Evolutionary conservation across 2,888 invertebrate species (phyloP).

Genomic region (Pocota personata): DNA sequence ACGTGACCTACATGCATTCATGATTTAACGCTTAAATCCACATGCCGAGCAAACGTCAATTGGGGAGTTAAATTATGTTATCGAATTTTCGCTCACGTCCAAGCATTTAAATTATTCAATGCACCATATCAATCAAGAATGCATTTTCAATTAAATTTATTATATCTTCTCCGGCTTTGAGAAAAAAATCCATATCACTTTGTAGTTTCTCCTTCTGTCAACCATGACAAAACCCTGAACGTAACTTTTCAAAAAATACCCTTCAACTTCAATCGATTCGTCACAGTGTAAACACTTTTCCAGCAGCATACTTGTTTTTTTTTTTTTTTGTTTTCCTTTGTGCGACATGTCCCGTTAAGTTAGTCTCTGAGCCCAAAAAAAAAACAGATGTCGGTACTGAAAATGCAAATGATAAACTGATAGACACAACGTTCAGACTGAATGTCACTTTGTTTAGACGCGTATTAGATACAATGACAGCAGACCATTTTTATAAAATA

Average conservation of each 20-base stretch:
- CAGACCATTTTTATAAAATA: constrained; percentile 21
- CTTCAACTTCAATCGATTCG: not conserved
- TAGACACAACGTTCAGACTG: constrained; percentile 18
- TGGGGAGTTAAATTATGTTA: not conserved
- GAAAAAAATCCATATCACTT: not conserved
- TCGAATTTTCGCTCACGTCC: not conserved
- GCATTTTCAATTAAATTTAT: constrained; percentile 55
- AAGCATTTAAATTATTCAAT: constrained; percentile 19
- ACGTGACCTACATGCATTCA: constrained; percentile 12
- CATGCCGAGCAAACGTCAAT: not conserved
- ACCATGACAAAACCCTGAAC: constrained; percentile 40
- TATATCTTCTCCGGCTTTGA: constrained; percentile 9
- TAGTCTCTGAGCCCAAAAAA: not conserved
- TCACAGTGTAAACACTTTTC: constrained; percentile 15
- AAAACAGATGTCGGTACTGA: constrained; percentile 31
- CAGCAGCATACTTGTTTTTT: not conserved
- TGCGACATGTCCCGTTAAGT: constrained; percentile 23
- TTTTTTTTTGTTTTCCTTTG: constrained; percentile 2
- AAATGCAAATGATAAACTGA: constrained; percentile 44
- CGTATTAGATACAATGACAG: constrained; percentile 18
- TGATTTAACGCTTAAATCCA: not conserved
- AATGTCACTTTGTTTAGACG: constrained; percentile 47
- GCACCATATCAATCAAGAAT: constrained; percentile 55
- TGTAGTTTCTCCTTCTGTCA: constrained; percentile 23
- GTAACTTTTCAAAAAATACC: constrained; percentile 50